phyloP scores from a whole-genome alignment of 2,888 invertebrate genomes.

The Xestia c-nigrum region DNA sequence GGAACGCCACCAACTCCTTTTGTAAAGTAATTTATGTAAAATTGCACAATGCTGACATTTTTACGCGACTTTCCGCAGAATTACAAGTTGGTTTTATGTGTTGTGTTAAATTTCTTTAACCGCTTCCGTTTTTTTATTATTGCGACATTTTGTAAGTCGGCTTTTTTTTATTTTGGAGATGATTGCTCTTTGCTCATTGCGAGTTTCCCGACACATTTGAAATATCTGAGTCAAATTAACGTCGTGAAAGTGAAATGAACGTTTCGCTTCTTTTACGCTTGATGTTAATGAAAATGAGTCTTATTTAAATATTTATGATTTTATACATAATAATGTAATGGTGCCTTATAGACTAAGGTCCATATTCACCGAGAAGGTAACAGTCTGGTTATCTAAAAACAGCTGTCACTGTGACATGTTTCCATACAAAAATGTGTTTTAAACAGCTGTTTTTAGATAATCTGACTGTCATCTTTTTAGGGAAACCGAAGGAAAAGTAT shows the following conservation, averaged over 20 bases:
- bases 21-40: slow-evolving; percentile 66
- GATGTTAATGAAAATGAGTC: neutral
- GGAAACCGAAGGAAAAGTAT: neutral
- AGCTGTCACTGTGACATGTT: too few relatives aligned
- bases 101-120: slow-evolving; percentile 53
- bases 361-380: too few relatives aligned
- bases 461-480: too few relatives aligned
- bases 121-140: slow-evolving; percentile 36
- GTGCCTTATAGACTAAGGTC: neutral
- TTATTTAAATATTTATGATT: slow-evolving; percentile 16
- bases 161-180: slow-evolving; percentile 28
- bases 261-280: slow-evolving; percentile 11
- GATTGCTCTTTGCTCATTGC: slow-evolving; percentile 9
- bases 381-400: too few relatives aligned
- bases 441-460: too few relatives aligned
- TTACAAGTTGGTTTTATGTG: slow-evolving; percentile 56
- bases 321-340: neutral
- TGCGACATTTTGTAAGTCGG: slow-evolving; percentile 18
- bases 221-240: slow-evolving; percentile 19
- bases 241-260: slow-evolving; percentile 19
- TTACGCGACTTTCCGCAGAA: slow-evolving; percentile 51
- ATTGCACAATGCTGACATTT: slow-evolving; percentile 55
- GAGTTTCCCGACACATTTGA: slow-evolving; percentile 19
- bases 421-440: too few relatives aligned
- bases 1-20: slow-evolving; percentile 52